A percentile compares a stretch with the other conserved stretches of the same genome.
Conservation (phyloP, 2,797 vertebrate genomes). For the Sebastes itinus region DNA sequence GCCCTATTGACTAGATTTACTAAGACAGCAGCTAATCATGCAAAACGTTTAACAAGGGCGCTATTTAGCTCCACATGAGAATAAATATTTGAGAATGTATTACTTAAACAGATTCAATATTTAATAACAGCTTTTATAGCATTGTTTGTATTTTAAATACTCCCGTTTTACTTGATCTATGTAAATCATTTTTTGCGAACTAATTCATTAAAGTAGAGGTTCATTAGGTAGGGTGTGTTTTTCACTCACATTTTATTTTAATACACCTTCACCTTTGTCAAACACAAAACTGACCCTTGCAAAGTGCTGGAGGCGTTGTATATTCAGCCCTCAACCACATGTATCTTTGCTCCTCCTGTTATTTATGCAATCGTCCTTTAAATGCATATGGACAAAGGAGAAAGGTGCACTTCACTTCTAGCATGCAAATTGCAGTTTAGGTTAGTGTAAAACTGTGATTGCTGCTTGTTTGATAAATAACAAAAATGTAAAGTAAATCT, state of each 20-base stretch:
- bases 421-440: neutral
- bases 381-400: neutral
- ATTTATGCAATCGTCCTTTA: neutral
- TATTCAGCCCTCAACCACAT: neutral
- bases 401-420: neutral
- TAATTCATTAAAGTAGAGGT: neutral
- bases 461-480: slow-evolving; percentile 1
- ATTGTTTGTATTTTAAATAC: too few relatives aligned
- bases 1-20: neutral
- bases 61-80: neutral
- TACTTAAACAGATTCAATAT: neutral
- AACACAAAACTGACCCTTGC: neutral
- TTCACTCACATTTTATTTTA: neutral
- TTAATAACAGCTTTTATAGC: neutral
- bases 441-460: neutral
- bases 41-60: neutral
- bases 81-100: neutral
- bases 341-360: neutral
- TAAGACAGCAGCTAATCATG: neutral
- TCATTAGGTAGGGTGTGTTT: neutral
- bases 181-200: neutral
- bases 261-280: neutral
- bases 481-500: neutral
- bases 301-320: neutral
- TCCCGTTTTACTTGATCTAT: too few relatives aligned